Conservation (phyloP, 2,113 vertebrate species). For the Geothlypis trichas region DNA sequence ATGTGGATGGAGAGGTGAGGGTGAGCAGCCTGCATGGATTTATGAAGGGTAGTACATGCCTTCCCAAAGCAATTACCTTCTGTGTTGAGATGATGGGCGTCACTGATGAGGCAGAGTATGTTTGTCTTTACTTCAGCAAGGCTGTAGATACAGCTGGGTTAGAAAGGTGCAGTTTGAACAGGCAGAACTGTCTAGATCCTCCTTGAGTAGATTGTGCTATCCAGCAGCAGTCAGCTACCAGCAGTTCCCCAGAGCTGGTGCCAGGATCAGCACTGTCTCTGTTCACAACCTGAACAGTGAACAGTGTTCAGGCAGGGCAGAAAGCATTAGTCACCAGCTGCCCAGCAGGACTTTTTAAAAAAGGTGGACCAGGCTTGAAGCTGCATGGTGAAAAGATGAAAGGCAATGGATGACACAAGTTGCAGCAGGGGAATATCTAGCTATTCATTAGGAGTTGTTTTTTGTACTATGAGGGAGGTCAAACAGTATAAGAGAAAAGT, state of each 20-base stretch:
- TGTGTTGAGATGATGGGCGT: neutral
- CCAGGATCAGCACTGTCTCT: neutral
- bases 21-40: neutral
- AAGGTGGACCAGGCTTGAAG: neutral
- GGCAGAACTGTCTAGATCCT: neutral
- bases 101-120: neutral
- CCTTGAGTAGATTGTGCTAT: neutral
- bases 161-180: neutral
- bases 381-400: neutral
- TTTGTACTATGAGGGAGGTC: neutral
- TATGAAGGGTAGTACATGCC: neutral
- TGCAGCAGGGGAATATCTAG: neutral
- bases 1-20: neutral
- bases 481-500: neutral
- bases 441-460: neutral
- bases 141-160: neutral
- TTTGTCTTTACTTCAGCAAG: neutral
- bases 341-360: neutral
- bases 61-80: neutral
- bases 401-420: neutral
- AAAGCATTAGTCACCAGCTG: neutral
- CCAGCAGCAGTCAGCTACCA: neutral
- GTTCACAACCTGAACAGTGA: neutral
- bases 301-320: neutral
- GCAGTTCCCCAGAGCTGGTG: neutral